Evolutionary conservation across 2,113 vertebrate species (phyloP).

Genomic region (Actenoides lindsayi): DNA sequence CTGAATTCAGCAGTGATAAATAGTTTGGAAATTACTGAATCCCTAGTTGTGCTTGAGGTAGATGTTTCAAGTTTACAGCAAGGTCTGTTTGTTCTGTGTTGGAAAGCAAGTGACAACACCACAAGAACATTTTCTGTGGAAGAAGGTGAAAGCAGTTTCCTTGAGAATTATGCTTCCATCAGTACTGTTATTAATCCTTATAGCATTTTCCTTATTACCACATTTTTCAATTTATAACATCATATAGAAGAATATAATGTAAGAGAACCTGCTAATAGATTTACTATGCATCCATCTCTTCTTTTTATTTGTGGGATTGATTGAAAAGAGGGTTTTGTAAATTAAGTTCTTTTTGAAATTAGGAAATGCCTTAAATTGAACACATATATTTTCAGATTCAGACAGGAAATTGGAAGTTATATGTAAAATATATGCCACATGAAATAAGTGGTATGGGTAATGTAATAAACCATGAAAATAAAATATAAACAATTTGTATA

Average conservation of each 20-base stretch:
- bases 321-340: neutral
- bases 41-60: constrained; percentile 19
- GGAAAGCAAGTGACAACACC: neutral
- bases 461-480: neutral
- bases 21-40: constrained; percentile 48
- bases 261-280: constrained; percentile 26
- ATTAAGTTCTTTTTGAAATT: neutral
- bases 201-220: constrained; percentile 23
- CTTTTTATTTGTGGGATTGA: neutral
- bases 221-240: constrained; percentile 45
- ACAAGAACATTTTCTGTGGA: neutral
- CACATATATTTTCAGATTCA: neutral
- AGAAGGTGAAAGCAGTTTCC: constrained; percentile 22
- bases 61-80: constrained; percentile 33
- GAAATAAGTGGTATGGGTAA: neutral
- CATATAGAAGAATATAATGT: neutral
- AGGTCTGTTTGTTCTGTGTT: neutral
- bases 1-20: constrained; percentile 55
- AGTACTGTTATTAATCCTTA: constrained; percentile 29
- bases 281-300: neutral
- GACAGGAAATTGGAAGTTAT: neutral
- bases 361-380: neutral
- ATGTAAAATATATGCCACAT: neutral
- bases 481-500: neutral
- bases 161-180: neutral